Conservation (phyloP, 2,113 vertebrate genomes). For the Alosa alosa region DNA sequence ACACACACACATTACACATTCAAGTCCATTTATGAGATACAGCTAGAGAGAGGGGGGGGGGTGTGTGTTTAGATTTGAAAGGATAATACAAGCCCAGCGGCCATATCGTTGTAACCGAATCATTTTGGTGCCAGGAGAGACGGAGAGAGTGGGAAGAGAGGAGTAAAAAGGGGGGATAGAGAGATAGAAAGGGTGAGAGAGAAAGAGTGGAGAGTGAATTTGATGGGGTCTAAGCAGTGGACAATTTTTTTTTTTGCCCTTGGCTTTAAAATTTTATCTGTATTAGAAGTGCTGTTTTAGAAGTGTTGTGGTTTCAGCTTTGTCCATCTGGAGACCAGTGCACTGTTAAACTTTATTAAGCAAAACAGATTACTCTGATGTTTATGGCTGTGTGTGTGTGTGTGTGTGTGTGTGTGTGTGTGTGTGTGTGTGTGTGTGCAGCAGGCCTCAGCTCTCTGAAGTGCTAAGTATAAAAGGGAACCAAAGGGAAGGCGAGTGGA, state of each 20-base stretch:
- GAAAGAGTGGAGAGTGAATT: background rate
- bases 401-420: background rate
- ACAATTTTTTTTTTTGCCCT: no score
- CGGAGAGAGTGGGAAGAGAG: slow-evolving; percentile 39
- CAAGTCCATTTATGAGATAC: background rate
- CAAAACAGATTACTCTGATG: slow-evolving; percentile 1
- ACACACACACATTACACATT: background rate
- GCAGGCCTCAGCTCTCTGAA: background rate
- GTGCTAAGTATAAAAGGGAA: slow-evolving; percentile 27
- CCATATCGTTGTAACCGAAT: background rate
- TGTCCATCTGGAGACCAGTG: background rate
- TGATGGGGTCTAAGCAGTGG: no score
- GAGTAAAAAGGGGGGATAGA: slow-evolving; percentile 58
- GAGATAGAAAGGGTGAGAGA: background rate
- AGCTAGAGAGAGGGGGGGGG: background rate
- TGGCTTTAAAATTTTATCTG: no score
- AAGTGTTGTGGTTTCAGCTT: background rate
- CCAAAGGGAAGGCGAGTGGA: slow-evolving; percentile 52
- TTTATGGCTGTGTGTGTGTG: background rate
- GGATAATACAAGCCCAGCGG: background rate
- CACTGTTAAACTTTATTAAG: background rate
- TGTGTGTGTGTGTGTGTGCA: slow-evolving; percentile 9
- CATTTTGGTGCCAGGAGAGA: background rate
- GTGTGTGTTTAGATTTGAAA: background rate
- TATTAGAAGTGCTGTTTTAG: no score